Evolutionary conservation across 1,140 invertebrate genomes (phyloP).

Genomic region (Amyelois transitella): DNA sequence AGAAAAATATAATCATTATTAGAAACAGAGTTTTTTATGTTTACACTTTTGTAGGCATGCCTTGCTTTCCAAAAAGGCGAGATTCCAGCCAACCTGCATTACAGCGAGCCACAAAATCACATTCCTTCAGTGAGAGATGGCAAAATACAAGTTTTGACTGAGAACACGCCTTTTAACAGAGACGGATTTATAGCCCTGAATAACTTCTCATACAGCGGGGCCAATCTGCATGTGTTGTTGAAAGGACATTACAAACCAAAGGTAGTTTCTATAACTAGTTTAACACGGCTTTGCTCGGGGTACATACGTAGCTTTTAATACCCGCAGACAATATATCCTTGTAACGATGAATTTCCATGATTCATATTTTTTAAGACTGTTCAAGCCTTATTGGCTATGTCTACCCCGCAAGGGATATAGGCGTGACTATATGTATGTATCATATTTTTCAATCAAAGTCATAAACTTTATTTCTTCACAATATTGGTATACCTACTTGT

Average conservation of each 20-base stretch:
- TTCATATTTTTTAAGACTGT: too few relatives aligned
- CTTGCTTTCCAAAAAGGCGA: slow-evolving; percentile 86
- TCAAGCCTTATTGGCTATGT: too few relatives aligned
- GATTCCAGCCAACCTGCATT: slow-evolving; percentile 95
- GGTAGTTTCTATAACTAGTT: slow-evolving; percentile 10
- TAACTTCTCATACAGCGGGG: slow-evolving; percentile 96
- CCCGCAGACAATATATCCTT: too few relatives aligned
- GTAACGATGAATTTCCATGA: too few relatives aligned
- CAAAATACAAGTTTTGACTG: slow-evolving; percentile 81
- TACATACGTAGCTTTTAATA: too few relatives aligned
- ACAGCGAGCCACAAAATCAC: slow-evolving; percentile 79
- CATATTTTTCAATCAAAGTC: too few relatives aligned
- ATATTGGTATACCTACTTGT: too few relatives aligned
- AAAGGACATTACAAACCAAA: slow-evolving; percentile 71
- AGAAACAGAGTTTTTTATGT: not conserved
- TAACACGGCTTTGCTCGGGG: too few relatives aligned
- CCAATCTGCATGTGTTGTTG: slow-evolving; percentile 91
- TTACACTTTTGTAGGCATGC: slow-evolving; percentile 59
- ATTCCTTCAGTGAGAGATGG: slow-evolving; percentile 90
- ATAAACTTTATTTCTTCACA: too few relatives aligned
- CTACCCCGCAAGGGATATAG: too few relatives aligned
- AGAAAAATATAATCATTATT: too few relatives aligned
- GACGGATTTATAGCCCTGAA: slow-evolving; percentile 86
- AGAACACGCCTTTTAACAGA: slow-evolving; percentile 84
- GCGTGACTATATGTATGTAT: too few relatives aligned